Percentiles rank a stretch among this genome's conserved stretches.
These are phyloP conservation scores for Meghimatium bilineatum DNA, from an alignment of 2,888 invertebrate genomes.

Conservation along the genomic window DNA sequence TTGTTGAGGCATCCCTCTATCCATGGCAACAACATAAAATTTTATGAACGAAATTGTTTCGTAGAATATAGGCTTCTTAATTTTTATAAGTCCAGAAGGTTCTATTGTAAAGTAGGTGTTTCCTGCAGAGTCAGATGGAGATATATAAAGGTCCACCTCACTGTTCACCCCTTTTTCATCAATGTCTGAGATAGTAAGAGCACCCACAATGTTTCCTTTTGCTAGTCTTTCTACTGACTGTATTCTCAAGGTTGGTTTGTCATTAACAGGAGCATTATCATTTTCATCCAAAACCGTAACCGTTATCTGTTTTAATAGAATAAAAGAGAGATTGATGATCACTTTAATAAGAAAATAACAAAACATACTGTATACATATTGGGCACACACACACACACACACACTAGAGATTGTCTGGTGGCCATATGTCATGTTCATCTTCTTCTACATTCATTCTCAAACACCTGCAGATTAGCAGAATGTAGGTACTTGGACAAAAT, in stretches of 20 bases:
- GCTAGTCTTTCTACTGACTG: conserved; percentile 18
- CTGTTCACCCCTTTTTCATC: conserved; percentile 23
- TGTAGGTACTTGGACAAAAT: too few species aligned
- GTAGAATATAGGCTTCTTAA: neutral
- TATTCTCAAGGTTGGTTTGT: conserved; percentile 37
- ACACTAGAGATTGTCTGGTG: too few species aligned
- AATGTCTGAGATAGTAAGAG: conserved; percentile 21
- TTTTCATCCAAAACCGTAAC: conserved; percentile 57
- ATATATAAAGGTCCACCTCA: neutral
- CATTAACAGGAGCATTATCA: conserved; percentile 65
- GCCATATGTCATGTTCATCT: too few species aligned
- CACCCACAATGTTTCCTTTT: conserved; percentile 3
- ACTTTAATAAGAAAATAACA: too few species aligned
- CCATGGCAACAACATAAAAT: conserved; percentile 31
- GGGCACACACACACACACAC: too few species aligned
- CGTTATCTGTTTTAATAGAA: conserved; percentile 13
- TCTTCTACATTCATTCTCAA: too few species aligned
- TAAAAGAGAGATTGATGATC: neutral
- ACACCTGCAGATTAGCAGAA: too few species aligned
- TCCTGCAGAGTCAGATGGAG: neutral
- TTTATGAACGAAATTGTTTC: conserved; percentile 15
- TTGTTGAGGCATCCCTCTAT: conserved; percentile 32
- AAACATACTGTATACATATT: too few species aligned
- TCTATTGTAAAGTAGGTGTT: conserved; percentile 28
- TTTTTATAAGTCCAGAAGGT: neutral